Evolutionary conservation across 53 echinoderm and acorn worm genomes (phyloP).

Genomic region (Crossaster papposus): DNA sequence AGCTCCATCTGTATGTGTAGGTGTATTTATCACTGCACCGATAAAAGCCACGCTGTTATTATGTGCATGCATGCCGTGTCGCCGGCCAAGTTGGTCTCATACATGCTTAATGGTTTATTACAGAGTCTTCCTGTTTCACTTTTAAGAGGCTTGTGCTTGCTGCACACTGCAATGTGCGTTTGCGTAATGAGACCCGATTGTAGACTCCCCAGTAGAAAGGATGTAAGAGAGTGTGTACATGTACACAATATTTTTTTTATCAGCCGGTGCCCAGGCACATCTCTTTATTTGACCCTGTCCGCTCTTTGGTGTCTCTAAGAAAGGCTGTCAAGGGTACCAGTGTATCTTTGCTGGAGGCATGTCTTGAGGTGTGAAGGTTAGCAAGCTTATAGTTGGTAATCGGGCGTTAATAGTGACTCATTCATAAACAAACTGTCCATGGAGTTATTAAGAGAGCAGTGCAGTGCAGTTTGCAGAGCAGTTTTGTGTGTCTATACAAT

Average conservation of each 20-base stretch:
- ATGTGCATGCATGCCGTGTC: background rate
- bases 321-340: background rate
- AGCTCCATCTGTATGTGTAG: background rate
- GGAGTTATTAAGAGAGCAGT: background rate
- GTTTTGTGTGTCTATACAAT: background rate
- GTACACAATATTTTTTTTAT: background rate
- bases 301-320: background rate
- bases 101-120: slow-evolving; percentile 8
- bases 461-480: background rate
- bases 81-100: background rate
- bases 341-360: background rate
- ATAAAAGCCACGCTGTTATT: background rate
- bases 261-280: background rate
- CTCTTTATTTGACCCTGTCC: background rate
- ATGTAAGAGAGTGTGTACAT: background rate
- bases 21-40: no score
- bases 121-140: slow-evolving; percentile 47
- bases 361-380: background rate
- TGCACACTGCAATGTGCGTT: background rate
- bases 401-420: background rate
- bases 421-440: background rate
- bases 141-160: background rate
- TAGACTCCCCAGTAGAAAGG: background rate
- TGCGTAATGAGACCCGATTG: background rate
- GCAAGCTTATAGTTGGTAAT: background rate